Percentiles rank a stretch among this genome's conserved stretches.
These are phyloP conservation scores for Oreotrochilus melanogaster DNA, from an alignment of 2,113 vertebrate species.

Conservation along the genomic window DNA sequence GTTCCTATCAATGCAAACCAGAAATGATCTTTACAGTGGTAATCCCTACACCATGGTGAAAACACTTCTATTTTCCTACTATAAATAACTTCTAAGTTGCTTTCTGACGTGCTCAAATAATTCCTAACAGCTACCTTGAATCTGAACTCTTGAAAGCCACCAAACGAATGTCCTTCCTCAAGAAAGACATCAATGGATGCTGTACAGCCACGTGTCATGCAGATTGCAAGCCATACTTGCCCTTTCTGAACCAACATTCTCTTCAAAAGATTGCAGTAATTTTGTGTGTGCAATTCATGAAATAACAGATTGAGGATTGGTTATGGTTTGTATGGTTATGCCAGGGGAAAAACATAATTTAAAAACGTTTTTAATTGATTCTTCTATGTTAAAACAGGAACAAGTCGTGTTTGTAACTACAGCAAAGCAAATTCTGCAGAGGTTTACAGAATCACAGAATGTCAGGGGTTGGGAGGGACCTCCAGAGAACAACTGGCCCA, in stretches of 20 bases:
- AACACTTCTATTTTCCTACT: background rate
- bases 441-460: too few species aligned
- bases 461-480: too few species aligned
- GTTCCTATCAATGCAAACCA: constrained; percentile 22
- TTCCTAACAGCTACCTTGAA: background rate
- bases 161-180: background rate
- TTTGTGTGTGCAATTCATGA: background rate
- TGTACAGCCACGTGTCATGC: background rate
- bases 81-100: background rate
- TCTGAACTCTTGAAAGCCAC: background rate
- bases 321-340: background rate
- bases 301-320: background rate
- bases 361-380: too few species aligned
- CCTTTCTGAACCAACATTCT: background rate
- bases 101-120: background rate
- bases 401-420: background rate
- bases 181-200: background rate
- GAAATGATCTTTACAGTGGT: background rate
- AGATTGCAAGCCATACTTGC: background rate
- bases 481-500: too few species aligned
- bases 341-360: background rate
- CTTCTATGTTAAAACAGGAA: background rate
- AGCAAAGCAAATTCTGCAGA: background rate
- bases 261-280: background rate
- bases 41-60: background rate